Base-by-base conservation (phyloP, 2,113 vertebrate species). In the Pycnonotus jocosus region DNA sequence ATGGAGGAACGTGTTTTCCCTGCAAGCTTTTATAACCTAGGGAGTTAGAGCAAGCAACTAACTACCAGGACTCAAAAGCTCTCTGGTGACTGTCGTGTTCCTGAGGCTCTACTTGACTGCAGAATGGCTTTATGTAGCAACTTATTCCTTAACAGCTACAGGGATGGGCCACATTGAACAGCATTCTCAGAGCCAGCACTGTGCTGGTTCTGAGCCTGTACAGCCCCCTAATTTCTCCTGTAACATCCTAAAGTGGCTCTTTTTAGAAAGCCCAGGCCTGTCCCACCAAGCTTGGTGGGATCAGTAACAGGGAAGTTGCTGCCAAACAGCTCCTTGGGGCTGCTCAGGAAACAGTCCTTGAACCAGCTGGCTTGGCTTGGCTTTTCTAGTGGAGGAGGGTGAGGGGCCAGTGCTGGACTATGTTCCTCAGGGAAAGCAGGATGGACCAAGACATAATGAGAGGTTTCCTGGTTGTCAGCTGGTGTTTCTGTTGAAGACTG, bases 131-230 rank as follows among this genome's bases (percentile, higher is more conserved):
- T 68, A 81, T 69, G 57, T 20, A 76, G 50, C 38, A 20, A 25
- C 82, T 96, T 88, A 91, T 90, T 90, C 53, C 85, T 91, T 82
- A 69, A 69, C 58, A 91, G 70, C 92, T 91, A n/a, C 54, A 73
- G 92, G 95, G 88, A 88, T 95, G 2, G 7, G 89, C 61, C 64
- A 4, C 45, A 40, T n/a, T 61, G 79, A 86, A 62, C 51, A 83
- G 73, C 70, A 64, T 80, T 88, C 84, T 60, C 17, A 31, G 81
- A 92, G 86, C 65, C 44, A 24, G 87, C 81, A 66, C 88, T 77
- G 73, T 6, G 9, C 96, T 97, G 94, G 81, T 88, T 95, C 92
- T 65, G 45, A 71, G 90, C 88, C 92, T 81, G 65, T 47, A 85
- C 78, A 79, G 62, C 18, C 58, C 33, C 66, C 27, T 85, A 81